phyloP scores from a whole-genome alignment of 2,797 vertebrate genomes.

The Neosilurus hyrtlii region DNA sequence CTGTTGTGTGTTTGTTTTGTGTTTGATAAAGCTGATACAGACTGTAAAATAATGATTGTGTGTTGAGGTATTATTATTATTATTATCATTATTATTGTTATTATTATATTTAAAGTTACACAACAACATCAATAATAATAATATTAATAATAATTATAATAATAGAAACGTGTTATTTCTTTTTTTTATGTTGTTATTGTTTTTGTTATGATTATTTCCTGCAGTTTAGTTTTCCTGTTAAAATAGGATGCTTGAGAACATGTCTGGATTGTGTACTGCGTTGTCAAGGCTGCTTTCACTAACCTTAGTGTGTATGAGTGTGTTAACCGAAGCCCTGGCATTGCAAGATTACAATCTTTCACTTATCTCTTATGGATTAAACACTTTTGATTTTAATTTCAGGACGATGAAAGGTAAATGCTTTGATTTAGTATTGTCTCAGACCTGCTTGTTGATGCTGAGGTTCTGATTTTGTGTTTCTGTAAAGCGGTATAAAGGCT shows the following conservation, averaged over 20 bases:
- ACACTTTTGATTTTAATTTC: not conserved
- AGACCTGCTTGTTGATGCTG: not conserved
- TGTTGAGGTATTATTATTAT: not conserved
- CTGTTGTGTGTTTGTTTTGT: not conserved
- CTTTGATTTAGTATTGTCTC: not conserved
- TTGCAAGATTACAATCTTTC: not conserved
- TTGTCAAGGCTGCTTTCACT: constrained; percentile 77
- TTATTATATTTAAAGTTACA: not conserved
- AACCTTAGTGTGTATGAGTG: constrained; percentile 60
- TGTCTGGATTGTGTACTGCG: constrained; percentile 59
- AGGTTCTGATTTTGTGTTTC: not conserved
- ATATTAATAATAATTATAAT: too few species aligned
- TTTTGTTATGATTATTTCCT: not conserved
- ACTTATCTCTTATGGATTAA: not conserved
- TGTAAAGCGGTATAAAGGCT: not conserved
- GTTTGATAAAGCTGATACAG: not conserved
- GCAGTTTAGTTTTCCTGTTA: not conserved
- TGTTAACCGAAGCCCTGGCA: constrained; percentile 17
- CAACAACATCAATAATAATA: too few species aligned
- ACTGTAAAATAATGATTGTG: not conserved
- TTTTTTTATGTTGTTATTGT: not conserved
- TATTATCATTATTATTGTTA: not conserved
- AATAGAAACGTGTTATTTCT: too few species aligned
- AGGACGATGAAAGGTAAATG: constrained; percentile 38
- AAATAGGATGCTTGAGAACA: not conserved